A percentile compares a stretch with the other conserved stretches of the same genome.
phyloP scores from a whole-genome alignment of 2,797 vertebrate species.

The Lagodon rhomboides region DNA sequence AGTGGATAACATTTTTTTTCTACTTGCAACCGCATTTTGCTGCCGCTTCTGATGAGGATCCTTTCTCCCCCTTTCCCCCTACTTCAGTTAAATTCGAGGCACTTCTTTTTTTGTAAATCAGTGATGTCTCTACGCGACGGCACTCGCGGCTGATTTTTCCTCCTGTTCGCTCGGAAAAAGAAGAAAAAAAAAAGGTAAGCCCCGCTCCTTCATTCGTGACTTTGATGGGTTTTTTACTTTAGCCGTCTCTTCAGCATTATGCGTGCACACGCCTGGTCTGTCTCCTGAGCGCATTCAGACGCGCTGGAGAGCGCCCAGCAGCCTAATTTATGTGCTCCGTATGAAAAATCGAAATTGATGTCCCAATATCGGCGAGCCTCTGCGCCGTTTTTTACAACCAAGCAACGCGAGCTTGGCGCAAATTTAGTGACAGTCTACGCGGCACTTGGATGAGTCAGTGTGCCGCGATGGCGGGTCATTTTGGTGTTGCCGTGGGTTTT shows the following conservation, averaged over 20 bases:
- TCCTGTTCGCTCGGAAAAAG: constrained; percentile 63
- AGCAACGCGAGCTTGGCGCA: constrained; percentile 2
- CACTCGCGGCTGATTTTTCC: constrained; percentile 80
- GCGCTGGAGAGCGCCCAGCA: constrained; percentile 38
- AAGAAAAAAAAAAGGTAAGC: constrained; percentile 78
- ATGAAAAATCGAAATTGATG: constrained; percentile 50
- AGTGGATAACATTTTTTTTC: constrained; percentile 79
- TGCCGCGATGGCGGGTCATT: constrained; percentile 39
- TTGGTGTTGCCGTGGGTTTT: constrained; percentile 30
- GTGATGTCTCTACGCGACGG: constrained; percentile 85
- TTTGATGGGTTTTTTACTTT: constrained; percentile 35
- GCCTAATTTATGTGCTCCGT: constrained; percentile 47
- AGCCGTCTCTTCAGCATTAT: neutral
- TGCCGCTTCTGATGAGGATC: constrained; percentile 78
- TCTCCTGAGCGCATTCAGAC: constrained; percentile 44
- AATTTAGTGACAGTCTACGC: constrained; percentile 1
- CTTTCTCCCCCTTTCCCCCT: constrained; percentile 44
- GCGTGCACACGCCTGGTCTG: constrained; percentile 11
- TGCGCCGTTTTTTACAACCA: constrained; percentile 28
- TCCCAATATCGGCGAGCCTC: constrained; percentile 21
- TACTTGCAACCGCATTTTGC: constrained; percentile 65
- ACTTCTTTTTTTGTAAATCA: constrained; percentile 81
- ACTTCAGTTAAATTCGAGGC: constrained; percentile 84
- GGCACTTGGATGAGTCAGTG: constrained; percentile 37
- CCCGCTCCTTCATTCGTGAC: constrained; percentile 19